Evolutionary conservation across 2,113 vertebrate species (phyloP), one percentile per base, ranked within the genome.

Genomic region (Apteryx owenii): DNA sequence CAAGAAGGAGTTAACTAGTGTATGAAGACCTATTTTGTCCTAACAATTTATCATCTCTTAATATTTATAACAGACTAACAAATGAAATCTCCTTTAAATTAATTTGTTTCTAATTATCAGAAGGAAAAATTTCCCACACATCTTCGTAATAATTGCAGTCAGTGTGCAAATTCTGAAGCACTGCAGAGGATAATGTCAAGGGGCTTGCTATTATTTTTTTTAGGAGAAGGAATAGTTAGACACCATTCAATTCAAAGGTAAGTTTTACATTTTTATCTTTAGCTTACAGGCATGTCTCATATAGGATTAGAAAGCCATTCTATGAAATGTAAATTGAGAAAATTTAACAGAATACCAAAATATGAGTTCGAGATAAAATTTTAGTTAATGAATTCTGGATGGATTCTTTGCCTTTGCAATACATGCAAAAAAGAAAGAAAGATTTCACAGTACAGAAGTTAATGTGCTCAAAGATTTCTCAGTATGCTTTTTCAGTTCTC

Each of bases 241-340:
- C 23, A 28, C 28, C 38, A 13, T 81, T 90, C 75, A 22, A 85
- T 68, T 97, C 80, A 48, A 71, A 75, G 36, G 95, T 93, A 96
- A 94, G 92, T 84, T 96, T 90, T 96, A 96, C 51, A 54, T 91
- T 92, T 97, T 97, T 96, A 98, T 98, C 97, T 98, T 97, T 71
- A 79, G 90, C 97, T 97, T 94, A 92, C 94, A 96, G 97, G 87
- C 97, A 53, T 54, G 84, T 75, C 79, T 93, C 91, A 96, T 92
- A 97, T 71, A 90, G 93, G 96, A 97, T 97, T 97, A 98, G 73
- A 75, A 89, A 96, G 20, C 46, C 71, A 90, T 95, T 90, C 93
- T 76, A 7, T 85, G 79, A 97, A 96, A 96, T 84, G 95, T 54
- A 95, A 97, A 96, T 90, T 66, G 86, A 29, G 46, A 90, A 93